Base-by-base conservation (phyloP, 2,113 vertebrate genomes). In the Leuciscus idus region DNA sequence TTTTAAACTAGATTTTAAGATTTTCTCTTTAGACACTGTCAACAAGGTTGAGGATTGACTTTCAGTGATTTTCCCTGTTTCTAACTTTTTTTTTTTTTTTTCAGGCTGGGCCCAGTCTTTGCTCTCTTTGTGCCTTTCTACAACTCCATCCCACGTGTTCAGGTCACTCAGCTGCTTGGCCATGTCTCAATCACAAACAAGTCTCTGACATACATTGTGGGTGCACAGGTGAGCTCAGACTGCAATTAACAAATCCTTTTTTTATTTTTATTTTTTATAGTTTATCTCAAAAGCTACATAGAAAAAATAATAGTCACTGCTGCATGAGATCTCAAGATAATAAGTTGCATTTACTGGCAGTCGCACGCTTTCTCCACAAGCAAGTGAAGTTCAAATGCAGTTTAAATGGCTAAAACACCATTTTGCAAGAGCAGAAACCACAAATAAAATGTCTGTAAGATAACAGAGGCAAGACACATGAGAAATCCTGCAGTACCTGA, bases 51-150 rank as follows among this genome's bases (percentile, higher is more conserved):
- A 36, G 33, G 30, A 36, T 36, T 70, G 3, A 36, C 66, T 70
- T 57, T 57, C 19, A 57, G 2, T 21, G 30, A 36, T 9, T 36
- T 28, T 62, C 15, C 30, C 11, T 15, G 15, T 17, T 39, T 61
- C 57, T 76, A 28, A n/a, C 46, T 33, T 59, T 30, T 74, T 0
- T 81, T 0, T 39, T 28, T 52, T 19, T 1, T 80, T 15, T 48
- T n/a, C 93, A 99, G 98, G 88, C 91, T 99, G 88, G 95, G 96
- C 72, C 97, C 98, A 78, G 95, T 99, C 87, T 99, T 99, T 90
- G 95, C 97, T 23, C 92, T 99, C 55, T 99, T 98, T 92, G 97
- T 99, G 93, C 98, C 98, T 90, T 99, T 99, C 95, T 98, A 97
- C 94, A 92, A 90, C 88, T 96, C 97, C 86, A 96, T 99, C 92